Conservation (phyloP, 2,797 vertebrate genomes). For the Lerista edwardsae region DNA sequence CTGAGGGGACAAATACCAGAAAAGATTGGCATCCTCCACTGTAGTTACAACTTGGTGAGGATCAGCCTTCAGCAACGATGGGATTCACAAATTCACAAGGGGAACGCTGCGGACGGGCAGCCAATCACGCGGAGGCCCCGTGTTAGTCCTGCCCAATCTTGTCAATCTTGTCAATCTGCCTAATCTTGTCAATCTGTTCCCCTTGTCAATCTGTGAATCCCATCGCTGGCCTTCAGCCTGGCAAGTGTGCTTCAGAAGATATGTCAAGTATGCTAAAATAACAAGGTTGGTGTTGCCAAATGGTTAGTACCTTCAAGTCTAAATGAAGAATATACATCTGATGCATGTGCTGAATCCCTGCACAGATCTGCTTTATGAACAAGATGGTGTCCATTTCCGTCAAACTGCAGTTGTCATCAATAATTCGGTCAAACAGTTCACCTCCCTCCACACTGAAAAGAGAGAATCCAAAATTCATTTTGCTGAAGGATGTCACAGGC, state of each 20-base stretch:
- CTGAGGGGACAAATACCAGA: background rate
- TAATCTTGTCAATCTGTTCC: too few species aligned
- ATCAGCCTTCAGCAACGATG: too few species aligned
- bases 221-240: constrained; percentile 10
- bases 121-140: too few species aligned
- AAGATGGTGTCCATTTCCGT: constrained; percentile 91
- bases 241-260: constrained; percentile 34
- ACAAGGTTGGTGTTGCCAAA: background rate
- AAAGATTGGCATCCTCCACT: background rate
- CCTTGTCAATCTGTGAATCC: too few species aligned
- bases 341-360: constrained; percentile 95
- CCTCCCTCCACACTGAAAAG: constrained; percentile 89
- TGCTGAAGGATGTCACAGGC: background rate
- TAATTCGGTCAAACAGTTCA: constrained; percentile 95
- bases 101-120: too few species aligned
- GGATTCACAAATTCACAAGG: too few species aligned
- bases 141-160: too few species aligned
- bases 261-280: background rate
- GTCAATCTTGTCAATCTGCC: too few species aligned
- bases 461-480: constrained; percentile 12
- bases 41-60: background rate
- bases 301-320: constrained; percentile 89
- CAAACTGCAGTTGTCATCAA: constrained; percentile 78
- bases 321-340: constrained; percentile 97
- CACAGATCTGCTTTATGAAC: constrained; percentile 92